phyloP scores from a whole-genome alignment of 1,140 invertebrate species.

The Melipona quadrifasciata region DNA sequence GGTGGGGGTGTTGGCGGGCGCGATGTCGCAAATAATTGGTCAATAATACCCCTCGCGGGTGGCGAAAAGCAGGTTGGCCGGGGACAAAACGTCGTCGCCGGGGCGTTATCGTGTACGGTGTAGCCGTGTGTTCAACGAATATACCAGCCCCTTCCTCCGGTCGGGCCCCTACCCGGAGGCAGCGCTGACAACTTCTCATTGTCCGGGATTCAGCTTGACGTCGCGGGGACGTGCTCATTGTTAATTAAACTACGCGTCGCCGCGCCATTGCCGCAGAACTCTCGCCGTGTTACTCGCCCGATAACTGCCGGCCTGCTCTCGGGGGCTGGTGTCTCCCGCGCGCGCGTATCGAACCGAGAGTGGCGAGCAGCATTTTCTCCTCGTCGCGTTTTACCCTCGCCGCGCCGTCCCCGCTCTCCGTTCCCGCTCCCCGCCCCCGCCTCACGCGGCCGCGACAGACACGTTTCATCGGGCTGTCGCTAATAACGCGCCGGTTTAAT shows the following conservation, averaged over 20 bases:
- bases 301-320: constrained; percentile 53
- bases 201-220: constrained; percentile 75
- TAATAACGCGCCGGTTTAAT: constrained; percentile 71
- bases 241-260: constrained; percentile 80
- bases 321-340: neutral
- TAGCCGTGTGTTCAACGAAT: constrained; percentile 64
- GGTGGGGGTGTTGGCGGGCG: neutral
- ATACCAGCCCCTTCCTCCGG: constrained; percentile 47
- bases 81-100: constrained; percentile 63
- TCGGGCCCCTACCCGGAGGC: constrained; percentile 22
- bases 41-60: constrained; percentile 42
- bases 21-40: constrained; percentile 52
- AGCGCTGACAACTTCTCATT: constrained; percentile 78
- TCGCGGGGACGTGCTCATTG: constrained; percentile 76
- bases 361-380: constrained; percentile 22
- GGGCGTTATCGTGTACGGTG: constrained; percentile 58
- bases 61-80: constrained; percentile 56
- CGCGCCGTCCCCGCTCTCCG: neutral
- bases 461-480: constrained; percentile 64
- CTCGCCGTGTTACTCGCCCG: constrained; percentile 61
- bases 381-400: neutral
- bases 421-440: too few relatives aligned
- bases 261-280: constrained; percentile 73
- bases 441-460: neutral
- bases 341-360: constrained; percentile 14